Conservation (phyloP, 2,888 invertebrate species). For the Epinotia bilunana region DNA sequence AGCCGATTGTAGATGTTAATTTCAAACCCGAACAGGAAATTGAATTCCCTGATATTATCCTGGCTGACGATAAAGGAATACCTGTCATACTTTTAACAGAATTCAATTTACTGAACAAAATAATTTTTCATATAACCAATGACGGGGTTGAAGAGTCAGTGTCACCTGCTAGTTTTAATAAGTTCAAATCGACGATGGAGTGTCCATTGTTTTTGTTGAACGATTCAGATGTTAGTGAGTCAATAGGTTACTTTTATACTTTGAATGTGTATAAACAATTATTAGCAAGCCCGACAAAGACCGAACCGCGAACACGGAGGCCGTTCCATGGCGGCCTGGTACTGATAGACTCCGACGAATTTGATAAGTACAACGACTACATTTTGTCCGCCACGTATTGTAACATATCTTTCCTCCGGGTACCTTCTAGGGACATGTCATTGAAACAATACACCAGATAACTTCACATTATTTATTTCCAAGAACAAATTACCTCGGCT, state of each 20-base stretch:
- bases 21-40: constrained; percentile 58
- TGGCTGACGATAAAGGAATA: constrained; percentile 59
- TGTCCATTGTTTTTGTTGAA: constrained; percentile 59
- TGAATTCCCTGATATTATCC: constrained; percentile 61
- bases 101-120: constrained; percentile 56
- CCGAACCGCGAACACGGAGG: constrained; percentile 59
- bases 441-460: too few relatives aligned
- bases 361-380: constrained; percentile 64
- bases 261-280: constrained; percentile 60
- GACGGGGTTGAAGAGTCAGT: constrained; percentile 3
- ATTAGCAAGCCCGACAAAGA: constrained; percentile 49
- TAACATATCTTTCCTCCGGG: too few relatives aligned
- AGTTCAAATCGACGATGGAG: constrained; percentile 57
- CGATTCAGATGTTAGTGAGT: constrained; percentile 56
- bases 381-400: constrained; percentile 62
- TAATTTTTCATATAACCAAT: constrained; percentile 53
- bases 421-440: too few relatives aligned
- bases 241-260: constrained; percentile 63
- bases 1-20: constrained; percentile 53
- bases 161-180: constrained; percentile 55
- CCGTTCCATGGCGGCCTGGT: constrained; percentile 61
- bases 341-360: constrained; percentile 54
- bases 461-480: too few relatives aligned
- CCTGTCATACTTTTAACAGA: constrained; percentile 58
- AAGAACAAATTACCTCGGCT: too few relatives aligned